A percentile compares a stretch with the other conserved stretches of the same genome.
Conservation (phyloP, 2,888 invertebrate species). For the Myathropa florea region DNA sequence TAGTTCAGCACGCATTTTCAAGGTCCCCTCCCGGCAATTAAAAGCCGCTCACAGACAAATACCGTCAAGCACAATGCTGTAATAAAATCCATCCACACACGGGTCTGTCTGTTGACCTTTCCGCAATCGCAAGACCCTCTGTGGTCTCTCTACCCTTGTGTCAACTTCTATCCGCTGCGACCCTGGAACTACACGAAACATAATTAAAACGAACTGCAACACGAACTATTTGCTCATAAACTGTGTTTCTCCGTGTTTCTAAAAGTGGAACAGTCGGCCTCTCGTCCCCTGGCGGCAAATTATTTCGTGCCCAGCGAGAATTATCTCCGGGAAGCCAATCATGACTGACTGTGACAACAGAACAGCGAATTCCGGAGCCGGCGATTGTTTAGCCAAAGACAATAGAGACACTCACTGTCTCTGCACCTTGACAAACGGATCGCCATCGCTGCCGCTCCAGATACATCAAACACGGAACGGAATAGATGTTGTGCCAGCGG, state of each 20-base stretch:
- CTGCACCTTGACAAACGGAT: constrained; percentile 55
- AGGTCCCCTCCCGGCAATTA: not conserved
- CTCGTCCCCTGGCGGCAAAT: too few species aligned
- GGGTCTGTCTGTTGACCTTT: not conserved
- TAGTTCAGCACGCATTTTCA: constrained; percentile 6
- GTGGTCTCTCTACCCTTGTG: not conserved
- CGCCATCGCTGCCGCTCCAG: constrained; percentile 17
- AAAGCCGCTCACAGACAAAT: not conserved
- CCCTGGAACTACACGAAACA: constrained; percentile 42
- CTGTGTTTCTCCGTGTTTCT: constrained; percentile 23
- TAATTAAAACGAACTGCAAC: constrained; percentile 52
- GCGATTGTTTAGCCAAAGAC: too few species aligned
- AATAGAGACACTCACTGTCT: constrained; percentile 25
- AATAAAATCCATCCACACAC: constrained; percentile 1
- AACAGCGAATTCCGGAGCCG: constrained; percentile 25
- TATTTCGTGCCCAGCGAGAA: constrained; percentile 14
- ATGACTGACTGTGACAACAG: constrained; percentile 14
- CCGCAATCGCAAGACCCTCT: constrained; percentile 1
- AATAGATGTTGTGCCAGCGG: constrained; percentile 1
- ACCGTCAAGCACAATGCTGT: constrained; percentile 40
- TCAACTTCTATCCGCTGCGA: constrained; percentile 1
- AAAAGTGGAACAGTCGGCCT: constrained; percentile 18
- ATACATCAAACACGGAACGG: constrained; percentile 54
- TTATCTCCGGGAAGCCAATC: constrained; percentile 42
- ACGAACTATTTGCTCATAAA: constrained; percentile 64